A percentile compares a stretch with the other conserved stretches of the same genome.
phyloP scores from a whole-genome alignment of 2,888 invertebrate genomes.

The Liodrosophila aerea region DNA sequence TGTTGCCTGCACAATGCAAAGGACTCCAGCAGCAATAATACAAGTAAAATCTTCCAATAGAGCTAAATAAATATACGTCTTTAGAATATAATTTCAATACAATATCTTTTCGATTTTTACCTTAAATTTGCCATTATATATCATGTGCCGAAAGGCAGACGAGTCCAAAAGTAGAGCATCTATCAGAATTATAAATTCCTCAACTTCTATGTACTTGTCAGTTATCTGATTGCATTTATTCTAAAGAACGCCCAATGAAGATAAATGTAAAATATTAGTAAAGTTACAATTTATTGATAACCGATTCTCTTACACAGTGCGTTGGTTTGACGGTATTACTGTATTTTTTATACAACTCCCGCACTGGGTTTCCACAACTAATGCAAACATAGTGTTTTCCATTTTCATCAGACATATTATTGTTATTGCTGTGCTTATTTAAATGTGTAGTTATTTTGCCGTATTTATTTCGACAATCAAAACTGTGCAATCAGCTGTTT shows the following conservation, averaged over 20 bases:
- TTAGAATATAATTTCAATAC: neutral
- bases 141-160: constrained; percentile 92
- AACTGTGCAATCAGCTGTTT: constrained; percentile 34
- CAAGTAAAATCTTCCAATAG: constrained; percentile 90
- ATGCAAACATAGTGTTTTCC: constrained; percentile 84
- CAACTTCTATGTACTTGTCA: constrained; percentile 96
- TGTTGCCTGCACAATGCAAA: constrained; percentile 87
- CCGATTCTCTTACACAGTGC: constrained; percentile 91
- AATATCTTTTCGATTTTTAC: constrained; percentile 81
- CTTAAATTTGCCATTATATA: constrained; percentile 91
- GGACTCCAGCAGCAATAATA: constrained; percentile 91
- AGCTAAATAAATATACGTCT: constrained; percentile 80
- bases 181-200: constrained; percentile 92
- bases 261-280: too few species aligned
- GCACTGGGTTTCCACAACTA: constrained; percentile 86
- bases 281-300: too few species aligned
- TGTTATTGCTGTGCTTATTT: neutral
- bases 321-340: constrained; percentile 88
- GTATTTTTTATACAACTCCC: constrained; percentile 87
- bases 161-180: constrained; percentile 91
- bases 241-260: constrained; percentile 83
- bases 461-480: constrained; percentile 1
- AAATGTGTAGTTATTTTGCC: neutral
- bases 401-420: constrained; percentile 29
- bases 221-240: constrained; percentile 88